Base-by-base conservation (phyloP, 2,888 invertebrate genomes). In the Dicycla oo region DNA sequence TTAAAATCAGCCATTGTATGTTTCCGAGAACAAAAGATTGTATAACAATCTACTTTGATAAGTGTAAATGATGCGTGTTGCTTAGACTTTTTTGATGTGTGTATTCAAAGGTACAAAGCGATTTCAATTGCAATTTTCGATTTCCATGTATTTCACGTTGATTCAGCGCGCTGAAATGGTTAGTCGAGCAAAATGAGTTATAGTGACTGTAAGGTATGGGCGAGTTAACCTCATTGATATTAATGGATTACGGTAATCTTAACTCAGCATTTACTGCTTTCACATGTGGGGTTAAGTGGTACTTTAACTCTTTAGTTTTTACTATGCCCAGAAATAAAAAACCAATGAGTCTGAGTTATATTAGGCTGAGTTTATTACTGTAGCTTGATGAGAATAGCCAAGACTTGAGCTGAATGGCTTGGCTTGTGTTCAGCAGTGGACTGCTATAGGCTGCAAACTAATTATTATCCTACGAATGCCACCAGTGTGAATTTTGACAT, bases 171-270 rank as follows among this genome's bases (percentile, higher is more conserved):
- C 45, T 67, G 56, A 77, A 77, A 75, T 51, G 60, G 76, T 62
- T 80, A 80, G 56, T 47, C 60, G 38, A 81, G 60, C 40, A 60
- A 77, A 80, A 81, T 77, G 77, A 76, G 11, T 62, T 63, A 78
- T 60, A 64, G 69, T 56, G 69, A 58, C 43, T 69, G 75, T 67
- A 62, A 80, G 81, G 61, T 62, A 67, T 60, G 78, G 58, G 43
- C 63, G 40, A 69, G 58, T 69, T 62, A 69, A 76, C 51, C 60
- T 77, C 58, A 78, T 81, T 78, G 77, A 81, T 78, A 77, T 81
- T 81, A 81, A 77, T 78, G 81, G 63, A 81, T 76, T 81, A 77
- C 60, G 66, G 80, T 75, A 80, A 65, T 54, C 62, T 77, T 78
- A 77, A 78, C 77, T 81, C 77, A 81, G 45, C 58, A 47, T 77